phyloP scores from a whole-genome alignment of 2,113 vertebrate genomes.

The Etia nguti region DNA sequence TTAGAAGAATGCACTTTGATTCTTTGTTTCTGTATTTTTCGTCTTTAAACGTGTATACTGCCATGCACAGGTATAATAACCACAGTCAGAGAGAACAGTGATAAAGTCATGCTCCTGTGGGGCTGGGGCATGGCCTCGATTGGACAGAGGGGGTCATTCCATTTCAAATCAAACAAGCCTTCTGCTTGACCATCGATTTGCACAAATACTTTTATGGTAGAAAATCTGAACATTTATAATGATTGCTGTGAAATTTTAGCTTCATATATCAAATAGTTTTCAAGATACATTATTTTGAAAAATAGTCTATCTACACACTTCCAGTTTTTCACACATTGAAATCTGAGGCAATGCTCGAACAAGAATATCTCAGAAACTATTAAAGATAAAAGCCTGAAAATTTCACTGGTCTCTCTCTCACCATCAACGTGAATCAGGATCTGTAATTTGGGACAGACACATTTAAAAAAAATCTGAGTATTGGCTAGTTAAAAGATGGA shows the following conservation, averaged over 20 bases:
- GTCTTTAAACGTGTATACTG: background rate
- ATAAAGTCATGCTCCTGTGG: background rate
- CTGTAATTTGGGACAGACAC: background rate
- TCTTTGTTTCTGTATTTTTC: fast-evolving
- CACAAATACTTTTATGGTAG: background rate
- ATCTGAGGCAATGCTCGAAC: background rate
- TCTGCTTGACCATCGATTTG: background rate
- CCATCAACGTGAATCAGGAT: background rate
- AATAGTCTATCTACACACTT: background rate
- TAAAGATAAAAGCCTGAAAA: background rate
- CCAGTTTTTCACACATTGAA: background rate
- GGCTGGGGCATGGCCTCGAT: background rate
- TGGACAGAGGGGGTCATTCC: background rate
- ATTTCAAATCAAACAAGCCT: background rate
- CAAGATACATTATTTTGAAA: background rate
- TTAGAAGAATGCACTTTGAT: background rate
- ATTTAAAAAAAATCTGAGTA: background rate
- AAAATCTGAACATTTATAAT: background rate
- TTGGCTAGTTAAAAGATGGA: background rate
- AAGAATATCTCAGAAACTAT: background rate
- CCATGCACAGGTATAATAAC: background rate
- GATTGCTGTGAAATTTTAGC: background rate
- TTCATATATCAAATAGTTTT: background rate
- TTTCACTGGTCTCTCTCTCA: background rate
- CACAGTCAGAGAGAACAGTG: fast-evolving